phyloP scores from a whole-genome alignment of 1,140 invertebrate species.

The Habropoda laboriosa region DNA sequence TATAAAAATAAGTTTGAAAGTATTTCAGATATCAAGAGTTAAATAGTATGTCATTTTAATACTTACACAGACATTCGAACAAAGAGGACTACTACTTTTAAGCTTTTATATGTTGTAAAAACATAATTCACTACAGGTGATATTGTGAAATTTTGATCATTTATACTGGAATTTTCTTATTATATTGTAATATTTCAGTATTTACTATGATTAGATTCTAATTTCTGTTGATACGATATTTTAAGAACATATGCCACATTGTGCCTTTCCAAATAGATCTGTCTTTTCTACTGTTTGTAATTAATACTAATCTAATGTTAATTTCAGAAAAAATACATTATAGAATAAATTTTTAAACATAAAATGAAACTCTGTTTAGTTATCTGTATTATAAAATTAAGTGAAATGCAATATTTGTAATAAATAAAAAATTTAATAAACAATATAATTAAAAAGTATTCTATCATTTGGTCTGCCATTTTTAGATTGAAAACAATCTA shows the following conservation, averaged over 20 bases:
- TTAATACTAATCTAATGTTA: constrained; percentile 22
- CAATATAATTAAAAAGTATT: constrained; percentile 17
- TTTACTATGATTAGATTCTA: constrained; percentile 41
- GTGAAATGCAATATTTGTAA: constrained; percentile 35
- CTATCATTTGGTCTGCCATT: neutral
- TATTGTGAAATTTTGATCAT: constrained; percentile 24
- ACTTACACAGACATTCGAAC: constrained; percentile 47
- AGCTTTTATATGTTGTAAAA: constrained; percentile 28
- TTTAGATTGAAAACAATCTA: neutral
- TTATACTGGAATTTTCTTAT: constrained; percentile 41
- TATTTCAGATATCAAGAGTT: constrained; percentile 25
- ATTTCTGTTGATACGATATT: constrained; percentile 51
- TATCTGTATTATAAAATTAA: constrained; percentile 25
- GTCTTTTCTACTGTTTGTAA: constrained; percentile 37
- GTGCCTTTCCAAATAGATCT: constrained; percentile 66
- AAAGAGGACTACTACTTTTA: constrained; percentile 52
- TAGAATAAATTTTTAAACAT: constrained; percentile 35
- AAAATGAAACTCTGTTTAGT: constrained; percentile 10
- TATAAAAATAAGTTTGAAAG: constrained; percentile 11
- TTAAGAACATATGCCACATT: constrained; percentile 63
- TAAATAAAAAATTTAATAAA: constrained; percentile 41
- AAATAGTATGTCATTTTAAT: constrained; percentile 35
- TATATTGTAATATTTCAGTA: constrained; percentile 47
- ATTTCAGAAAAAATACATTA: constrained; percentile 18
- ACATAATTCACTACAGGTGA: constrained; percentile 13